Conservation (phyloP, 2,113 vertebrate species). For the Microtus oregoni region DNA sequence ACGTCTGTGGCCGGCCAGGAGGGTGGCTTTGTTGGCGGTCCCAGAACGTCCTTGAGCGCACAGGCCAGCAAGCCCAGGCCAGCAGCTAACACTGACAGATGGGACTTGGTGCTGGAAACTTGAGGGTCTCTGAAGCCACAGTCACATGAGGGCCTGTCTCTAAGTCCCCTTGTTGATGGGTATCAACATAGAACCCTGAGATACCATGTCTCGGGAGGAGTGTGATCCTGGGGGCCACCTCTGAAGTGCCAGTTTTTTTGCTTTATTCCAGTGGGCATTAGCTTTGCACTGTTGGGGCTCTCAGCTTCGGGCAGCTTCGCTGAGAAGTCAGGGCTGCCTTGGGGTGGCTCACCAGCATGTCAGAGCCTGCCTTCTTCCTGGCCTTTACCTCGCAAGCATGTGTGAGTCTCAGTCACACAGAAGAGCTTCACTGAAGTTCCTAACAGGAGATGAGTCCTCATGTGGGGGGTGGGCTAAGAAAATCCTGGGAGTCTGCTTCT, state of each 20-base stretch:
- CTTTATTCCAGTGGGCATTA: neutral
- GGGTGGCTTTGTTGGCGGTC: neutral
- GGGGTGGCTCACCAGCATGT: neutral
- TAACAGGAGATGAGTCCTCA: neutral
- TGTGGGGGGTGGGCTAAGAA: neutral
- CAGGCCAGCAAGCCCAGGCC: too few relatives aligned
- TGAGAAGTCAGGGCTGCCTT: neutral
- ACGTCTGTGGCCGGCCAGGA: neutral
- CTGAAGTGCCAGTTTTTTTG: neutral
- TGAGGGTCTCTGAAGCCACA: neutral
- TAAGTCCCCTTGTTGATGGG: neutral
- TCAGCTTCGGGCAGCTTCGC: neutral
- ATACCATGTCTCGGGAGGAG: neutral
- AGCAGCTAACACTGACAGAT: neutral
- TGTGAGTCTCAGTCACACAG: neutral
- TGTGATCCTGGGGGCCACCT: neutral
- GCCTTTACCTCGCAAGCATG: neutral
- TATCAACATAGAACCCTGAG: neutral
- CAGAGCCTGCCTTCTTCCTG: neutral
- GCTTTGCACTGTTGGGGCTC: neutral
- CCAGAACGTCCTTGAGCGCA: neutral
- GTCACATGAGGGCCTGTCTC: neutral
- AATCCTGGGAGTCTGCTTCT: neutral
- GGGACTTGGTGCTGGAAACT: neutral
- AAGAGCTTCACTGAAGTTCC: neutral